Conservation (phyloP, 2,113 vertebrate genomes). For the Camelus dromedarius region DNA sequence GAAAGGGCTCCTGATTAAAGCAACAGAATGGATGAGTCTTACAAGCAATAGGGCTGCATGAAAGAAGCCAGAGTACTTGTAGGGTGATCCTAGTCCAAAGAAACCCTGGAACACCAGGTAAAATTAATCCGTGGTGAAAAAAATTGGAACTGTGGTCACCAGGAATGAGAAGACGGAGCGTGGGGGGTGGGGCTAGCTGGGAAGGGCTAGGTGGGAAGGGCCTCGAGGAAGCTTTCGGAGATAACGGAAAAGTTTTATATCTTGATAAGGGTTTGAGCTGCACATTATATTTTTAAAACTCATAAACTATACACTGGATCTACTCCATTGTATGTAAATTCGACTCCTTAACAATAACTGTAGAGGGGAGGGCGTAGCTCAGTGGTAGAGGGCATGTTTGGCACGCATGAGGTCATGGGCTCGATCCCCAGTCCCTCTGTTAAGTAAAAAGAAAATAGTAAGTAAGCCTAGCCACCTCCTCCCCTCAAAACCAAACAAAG, state of each 20-base stretch:
- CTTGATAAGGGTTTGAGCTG: neutral
- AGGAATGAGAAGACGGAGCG: accelerated
- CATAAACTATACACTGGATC: neutral
- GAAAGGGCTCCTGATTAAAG: neutral
- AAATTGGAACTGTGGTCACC: neutral
- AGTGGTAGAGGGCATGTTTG: no score
- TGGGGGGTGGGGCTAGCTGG: no score
- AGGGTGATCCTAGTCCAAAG: accelerated
- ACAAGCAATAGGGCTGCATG: accelerated
- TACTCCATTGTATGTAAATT: neutral
- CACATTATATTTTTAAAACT: neutral
- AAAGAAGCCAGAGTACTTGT: neutral
- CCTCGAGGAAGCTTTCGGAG: neutral
- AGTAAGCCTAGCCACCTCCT: no score
- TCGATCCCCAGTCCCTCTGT: no score
- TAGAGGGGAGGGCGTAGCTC: no score
- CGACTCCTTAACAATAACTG: neutral
- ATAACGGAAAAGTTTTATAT: neutral
- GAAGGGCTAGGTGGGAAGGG: neutral
- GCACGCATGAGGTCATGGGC: no score
- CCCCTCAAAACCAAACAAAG: no score
- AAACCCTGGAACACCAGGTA: neutral
- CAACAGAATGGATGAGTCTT: neutral
- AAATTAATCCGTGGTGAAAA: neutral
- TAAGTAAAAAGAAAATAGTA: no score